Evolutionary conservation across 2,888 invertebrate genomes (phyloP).

Genomic region (Parasteatoda lunata): DNA sequence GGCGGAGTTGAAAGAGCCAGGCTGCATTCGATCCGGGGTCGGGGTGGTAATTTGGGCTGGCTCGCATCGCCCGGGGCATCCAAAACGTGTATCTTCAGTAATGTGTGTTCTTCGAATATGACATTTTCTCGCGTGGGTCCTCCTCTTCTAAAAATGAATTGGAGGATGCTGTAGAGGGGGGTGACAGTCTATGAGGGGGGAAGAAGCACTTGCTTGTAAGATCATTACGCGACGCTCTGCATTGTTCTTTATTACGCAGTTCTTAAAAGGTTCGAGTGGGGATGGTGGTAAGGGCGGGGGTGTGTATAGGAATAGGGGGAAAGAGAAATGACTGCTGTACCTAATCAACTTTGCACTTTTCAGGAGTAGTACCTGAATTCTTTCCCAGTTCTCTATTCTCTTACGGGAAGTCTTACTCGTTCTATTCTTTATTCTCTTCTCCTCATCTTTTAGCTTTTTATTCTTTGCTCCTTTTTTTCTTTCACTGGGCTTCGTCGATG

Average conservation of each 20-base stretch:
- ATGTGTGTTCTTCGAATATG: slow-evolving; percentile 69
- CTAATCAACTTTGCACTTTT: slow-evolving; percentile 68
- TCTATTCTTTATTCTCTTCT: neutral
- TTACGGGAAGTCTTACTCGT: neutral
- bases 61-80: slow-evolving; percentile 36
- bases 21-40: slow-evolving; percentile 41
- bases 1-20: neutral
- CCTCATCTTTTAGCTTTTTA: neutral
- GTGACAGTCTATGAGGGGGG: neutral
- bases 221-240: slow-evolving; percentile 58
- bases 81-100: slow-evolving; percentile 66
- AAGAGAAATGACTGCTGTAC: slow-evolving; percentile 65
- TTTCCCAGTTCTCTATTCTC: slow-evolving; percentile 9
- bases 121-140: slow-evolving; percentile 56
- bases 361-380: slow-evolving; percentile 41
- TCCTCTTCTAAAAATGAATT: slow-evolving; percentile 54
- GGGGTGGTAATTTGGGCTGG: slow-evolving; percentile 51
- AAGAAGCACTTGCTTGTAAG: slow-evolving; percentile 51
- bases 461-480: neutral
- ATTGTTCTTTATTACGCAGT: slow-evolving; percentile 64
- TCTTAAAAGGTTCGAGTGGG: slow-evolving; percentile 53
- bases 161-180: slow-evolving; percentile 7
- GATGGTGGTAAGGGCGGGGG: neutral
- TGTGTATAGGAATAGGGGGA: neutral
- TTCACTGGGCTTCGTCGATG: slow-evolving; percentile 20